Percentiles rank a stretch among this genome's conserved stretches.
These are phyloP conservation scores for Hemaris fuciformis DNA, from an alignment of 2,888 invertebrate species.

Conservation along the genomic window DNA sequence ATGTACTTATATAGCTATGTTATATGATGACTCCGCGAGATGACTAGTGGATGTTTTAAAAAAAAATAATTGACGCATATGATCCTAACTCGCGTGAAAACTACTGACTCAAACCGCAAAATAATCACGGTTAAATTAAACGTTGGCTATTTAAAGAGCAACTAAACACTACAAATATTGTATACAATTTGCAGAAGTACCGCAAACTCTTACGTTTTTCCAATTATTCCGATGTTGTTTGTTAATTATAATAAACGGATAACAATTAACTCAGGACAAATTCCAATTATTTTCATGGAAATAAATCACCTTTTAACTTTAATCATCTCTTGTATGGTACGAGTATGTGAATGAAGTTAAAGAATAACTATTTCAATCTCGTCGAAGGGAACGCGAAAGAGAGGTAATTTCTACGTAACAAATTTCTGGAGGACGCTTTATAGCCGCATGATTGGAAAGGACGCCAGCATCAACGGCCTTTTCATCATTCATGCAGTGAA, in stretches of 20 bases:
- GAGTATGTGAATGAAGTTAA: no score
- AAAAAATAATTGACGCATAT: background rate
- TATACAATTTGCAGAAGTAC: background rate
- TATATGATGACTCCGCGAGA: background rate
- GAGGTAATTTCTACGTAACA: no score
- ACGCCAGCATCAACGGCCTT: no score
- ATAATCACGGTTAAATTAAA: background rate
- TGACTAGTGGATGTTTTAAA: background rate
- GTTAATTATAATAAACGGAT: background rate
- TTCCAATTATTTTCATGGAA: background rate
- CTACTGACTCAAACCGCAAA: background rate
- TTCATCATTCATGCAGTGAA: no score
- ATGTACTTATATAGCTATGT: background rate
- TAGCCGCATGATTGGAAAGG: no score
- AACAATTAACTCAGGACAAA: background rate
- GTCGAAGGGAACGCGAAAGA: no score
- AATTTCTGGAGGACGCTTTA: no score
- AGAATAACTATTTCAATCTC: no score
- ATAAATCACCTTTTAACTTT: no score
- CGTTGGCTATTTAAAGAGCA: background rate
- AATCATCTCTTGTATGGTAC: no score
- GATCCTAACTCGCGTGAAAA: background rate
- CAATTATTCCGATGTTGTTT: background rate
- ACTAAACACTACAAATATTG: background rate
- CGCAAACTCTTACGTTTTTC: background rate